Conservation (phyloP, 1,140 invertebrate genomes). For the Acromyrmex echinatior region DNA sequence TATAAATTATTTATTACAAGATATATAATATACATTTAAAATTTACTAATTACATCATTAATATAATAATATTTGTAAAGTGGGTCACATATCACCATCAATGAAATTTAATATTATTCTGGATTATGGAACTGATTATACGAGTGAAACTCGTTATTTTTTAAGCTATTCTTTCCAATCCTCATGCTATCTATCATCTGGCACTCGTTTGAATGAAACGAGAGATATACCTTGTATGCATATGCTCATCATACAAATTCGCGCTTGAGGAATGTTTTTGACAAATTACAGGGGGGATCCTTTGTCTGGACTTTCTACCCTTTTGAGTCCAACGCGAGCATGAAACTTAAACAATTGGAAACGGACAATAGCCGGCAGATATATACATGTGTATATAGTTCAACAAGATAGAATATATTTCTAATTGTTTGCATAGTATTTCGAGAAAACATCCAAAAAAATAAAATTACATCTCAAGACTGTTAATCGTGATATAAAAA, state of each 20-base stretch:
- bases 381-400: background rate
- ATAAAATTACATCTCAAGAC: background rate
- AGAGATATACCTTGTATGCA: background rate
- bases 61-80: background rate
- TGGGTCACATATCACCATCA: background rate
- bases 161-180: constrained; percentile 31
- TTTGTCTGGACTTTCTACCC: constrained; percentile 51
- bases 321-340: constrained; percentile 7
- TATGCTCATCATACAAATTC: constrained; percentile 49
- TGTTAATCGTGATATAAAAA: background rate
- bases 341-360: constrained; percentile 53
- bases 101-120: constrained; percentile 23
- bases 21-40: background rate
- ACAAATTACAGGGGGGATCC: constrained; percentile 66
- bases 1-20: background rate
- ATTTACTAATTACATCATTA: constrained; percentile 14
- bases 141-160: background rate
- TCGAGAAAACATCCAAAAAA: background rate
- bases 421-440: background rate
- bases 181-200: background rate
- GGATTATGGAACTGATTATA: constrained; percentile 22
- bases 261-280: constrained; percentile 66
- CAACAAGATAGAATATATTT: constrained; percentile 24
- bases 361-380: constrained; percentile 11
- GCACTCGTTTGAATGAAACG: constrained; percentile 35